Conservation (phyloP, 2,797 vertebrate genomes). For the Aphelocoma californica region DNA sequence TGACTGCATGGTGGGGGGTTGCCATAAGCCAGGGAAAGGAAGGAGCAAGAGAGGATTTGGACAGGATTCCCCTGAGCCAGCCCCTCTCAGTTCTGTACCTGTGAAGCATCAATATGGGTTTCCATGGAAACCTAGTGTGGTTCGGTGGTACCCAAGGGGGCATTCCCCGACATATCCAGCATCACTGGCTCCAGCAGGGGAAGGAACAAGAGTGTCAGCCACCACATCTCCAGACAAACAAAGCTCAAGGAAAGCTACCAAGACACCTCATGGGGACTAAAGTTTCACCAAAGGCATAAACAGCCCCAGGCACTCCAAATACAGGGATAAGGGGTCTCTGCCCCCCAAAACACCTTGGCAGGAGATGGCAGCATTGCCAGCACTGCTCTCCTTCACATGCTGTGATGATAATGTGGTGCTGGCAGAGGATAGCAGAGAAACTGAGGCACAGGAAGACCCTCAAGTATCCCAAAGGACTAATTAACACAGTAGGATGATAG, state of each 20-base stretch:
- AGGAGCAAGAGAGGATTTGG: not conserved
- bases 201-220: not conserved
- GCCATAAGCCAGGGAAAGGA: not conserved
- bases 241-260: not conserved
- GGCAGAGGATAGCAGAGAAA: not conserved
- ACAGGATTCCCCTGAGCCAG: not conserved
- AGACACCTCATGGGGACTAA: not conserved
- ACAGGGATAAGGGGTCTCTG: fast-evolving
- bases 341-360: fast-evolving
- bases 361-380: not conserved
- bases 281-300: not conserved
- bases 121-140: conserved; percentile 86
- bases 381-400: not conserved
- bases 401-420: not conserved
- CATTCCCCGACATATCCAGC: conserved; percentile 30
- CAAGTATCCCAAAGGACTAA: not conserved
- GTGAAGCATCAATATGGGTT: conserved; percentile 36
- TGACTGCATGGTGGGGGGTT: not conserved
- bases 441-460: not conserved
- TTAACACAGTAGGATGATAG: not conserved
- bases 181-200: not conserved
- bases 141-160: conserved; percentile 75
- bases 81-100: not conserved
- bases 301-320: not conserved
- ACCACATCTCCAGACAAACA: not conserved